Evolutionary conservation across 2,888 invertebrate species (phyloP), one percentile per base, ranked within the genome.

Genomic region (Timema cristinae): DNA sequence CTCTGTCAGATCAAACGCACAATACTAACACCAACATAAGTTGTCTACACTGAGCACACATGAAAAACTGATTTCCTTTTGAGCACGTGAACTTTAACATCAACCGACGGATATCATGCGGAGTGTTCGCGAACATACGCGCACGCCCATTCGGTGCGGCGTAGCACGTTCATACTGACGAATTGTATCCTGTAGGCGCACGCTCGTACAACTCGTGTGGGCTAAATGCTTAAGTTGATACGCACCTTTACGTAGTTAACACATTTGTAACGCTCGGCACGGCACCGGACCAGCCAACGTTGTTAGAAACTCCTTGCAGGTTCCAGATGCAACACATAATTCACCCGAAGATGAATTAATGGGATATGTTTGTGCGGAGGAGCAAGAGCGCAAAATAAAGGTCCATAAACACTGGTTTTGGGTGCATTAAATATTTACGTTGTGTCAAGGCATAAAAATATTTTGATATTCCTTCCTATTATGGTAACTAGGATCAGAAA

Each of bases 91-190:
- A 59, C 15, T 59, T 59, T 59, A 59, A 13, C 5, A 32, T 15
- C 13, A 16, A 7, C 15, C 9, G 15, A 5, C 59, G 59, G 59
- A 59, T 59, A 59, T 13, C 15, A n/a, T 59, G 13, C 59, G 13
- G 59, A 7, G 9, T 59, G 59, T 59, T 59, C n/a, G 15, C n/a
- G 15, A 59, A n/a, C 15, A 59, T 16, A n/a, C 59, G 0, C 59
- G 59, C 59, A 59, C 32, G 59, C 59, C n/a, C 59, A 9, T 59
- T 59, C 59, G 15, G 59, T 59, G 59, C 15, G 15, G 32, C 15
- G 8, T 16, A 59, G n/a, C n/a, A 59, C 32, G 15, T 59, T n/a
- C 15, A 59, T 9, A 59, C 59, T 59, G 15, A 5, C 59, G 15
- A 15, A 59, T 32, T 16, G 32, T 16, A 15, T 59, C 13, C n/a